Evolutionary conservation across 2,113 vertebrate species (phyloP).

Genomic region (Hiodon tergisus): DNA sequence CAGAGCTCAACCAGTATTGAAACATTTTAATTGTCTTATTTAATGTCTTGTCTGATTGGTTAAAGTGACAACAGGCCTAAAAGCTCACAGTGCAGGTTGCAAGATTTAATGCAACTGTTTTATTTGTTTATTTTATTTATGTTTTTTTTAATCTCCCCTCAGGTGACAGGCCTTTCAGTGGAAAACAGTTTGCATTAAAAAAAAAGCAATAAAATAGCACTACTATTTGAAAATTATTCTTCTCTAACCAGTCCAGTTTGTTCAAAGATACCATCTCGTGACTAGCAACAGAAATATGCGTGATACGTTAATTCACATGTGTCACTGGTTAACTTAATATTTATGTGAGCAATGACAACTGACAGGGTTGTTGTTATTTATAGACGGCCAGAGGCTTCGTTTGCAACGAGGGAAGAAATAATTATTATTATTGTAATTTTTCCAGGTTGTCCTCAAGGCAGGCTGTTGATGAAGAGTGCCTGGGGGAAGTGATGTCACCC

Average conservation of each 20-base stretch:
- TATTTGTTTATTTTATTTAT: background rate
- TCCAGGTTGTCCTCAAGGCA: conserved; percentile 32
- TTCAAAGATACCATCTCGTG: conserved; percentile 25
- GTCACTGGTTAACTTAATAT: conserved; percentile 45
- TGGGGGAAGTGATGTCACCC: conserved; percentile 54
- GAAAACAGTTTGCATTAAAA: background rate
- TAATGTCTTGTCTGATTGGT: background rate
- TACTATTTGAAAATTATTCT: conserved; percentile 16
- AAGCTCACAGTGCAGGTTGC: background rate
- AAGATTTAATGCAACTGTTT: background rate
- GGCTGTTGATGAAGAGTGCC: conserved; percentile 36
- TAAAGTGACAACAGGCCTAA: background rate
- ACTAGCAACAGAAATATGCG: conserved; percentile 47
- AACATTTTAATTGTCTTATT: background rate
- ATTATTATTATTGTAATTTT: conserved; percentile 56
- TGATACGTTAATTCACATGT: conserved; percentile 52
- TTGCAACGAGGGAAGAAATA: conserved; percentile 53
- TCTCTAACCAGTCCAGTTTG: conserved; percentile 26
- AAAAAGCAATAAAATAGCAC: background rate
- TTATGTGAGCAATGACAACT: conserved; percentile 46
- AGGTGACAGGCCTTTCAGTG: conserved; percentile 8
- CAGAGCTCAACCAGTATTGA: no score
- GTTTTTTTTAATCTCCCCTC: conserved; percentile 27
- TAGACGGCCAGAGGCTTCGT: conserved; percentile 44
- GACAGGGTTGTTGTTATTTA: conserved; percentile 51